These are phyloP conservation scores for Odontocolon sp. DNA, from an alignment of 2,888 invertebrate species.

Conservation along the genomic window DNA sequence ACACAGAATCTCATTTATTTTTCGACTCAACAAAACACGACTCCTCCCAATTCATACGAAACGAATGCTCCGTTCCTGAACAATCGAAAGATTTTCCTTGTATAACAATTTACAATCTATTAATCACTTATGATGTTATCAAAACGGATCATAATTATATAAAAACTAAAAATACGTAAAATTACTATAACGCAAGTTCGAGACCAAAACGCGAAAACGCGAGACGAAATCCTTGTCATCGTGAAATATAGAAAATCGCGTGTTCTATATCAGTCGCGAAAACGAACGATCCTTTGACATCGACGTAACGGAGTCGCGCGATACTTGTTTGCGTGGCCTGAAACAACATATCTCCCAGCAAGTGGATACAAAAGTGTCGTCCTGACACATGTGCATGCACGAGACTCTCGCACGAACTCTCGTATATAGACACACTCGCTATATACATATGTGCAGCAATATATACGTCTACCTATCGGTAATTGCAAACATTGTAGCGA, in stretches of 20 bases:
- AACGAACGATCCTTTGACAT: too few relatives aligned
- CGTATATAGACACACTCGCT: too few relatives aligned
- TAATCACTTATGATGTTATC: neutral
- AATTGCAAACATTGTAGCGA: too few relatives aligned
- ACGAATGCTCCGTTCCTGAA: too few relatives aligned
- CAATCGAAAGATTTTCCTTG: neutral
- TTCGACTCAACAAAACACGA: neutral
- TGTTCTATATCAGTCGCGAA: too few relatives aligned
- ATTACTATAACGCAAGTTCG: too few relatives aligned
- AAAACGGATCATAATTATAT: too few relatives aligned
- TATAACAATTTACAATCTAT: neutral
- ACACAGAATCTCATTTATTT: constrained; percentile 18
- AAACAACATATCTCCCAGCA: constrained; percentile 63
- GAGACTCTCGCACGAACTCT: neutral
- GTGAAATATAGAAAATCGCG: neutral
- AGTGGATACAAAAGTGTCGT: constrained; percentile 12
- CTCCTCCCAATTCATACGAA: neutral
- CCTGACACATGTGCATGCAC: neutral
- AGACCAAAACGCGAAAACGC: too few relatives aligned
- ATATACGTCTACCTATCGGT: too few relatives aligned
- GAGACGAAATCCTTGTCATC: too few relatives aligned
- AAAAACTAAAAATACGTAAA: too few relatives aligned
- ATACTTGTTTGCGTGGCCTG: constrained; percentile 67
- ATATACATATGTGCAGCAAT: too few relatives aligned
- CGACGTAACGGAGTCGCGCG: constrained; percentile 23